Base-by-base conservation (phyloP, 2,113 vertebrate species). In the Tetrao urogallus region DNA sequence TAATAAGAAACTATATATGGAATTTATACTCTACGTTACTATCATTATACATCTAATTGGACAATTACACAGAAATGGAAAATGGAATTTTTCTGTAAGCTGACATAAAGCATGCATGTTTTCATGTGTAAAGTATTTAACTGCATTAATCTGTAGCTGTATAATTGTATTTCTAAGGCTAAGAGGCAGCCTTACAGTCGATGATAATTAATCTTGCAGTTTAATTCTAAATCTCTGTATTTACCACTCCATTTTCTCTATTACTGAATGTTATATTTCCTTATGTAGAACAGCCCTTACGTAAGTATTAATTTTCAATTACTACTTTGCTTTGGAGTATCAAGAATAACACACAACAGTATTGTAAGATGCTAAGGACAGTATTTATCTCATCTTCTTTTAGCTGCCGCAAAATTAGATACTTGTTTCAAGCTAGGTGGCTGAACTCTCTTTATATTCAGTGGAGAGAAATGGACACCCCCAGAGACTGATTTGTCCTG, bases 401-500 rank as follows among this genome's bases (percentile, higher is more conserved):
- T 66, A 54, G 22, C 52, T 61, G 18, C 9, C 30, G 52, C 61
- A 82, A 90, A 76, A 82, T 58, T 66, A 20, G 9, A 10, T 60
- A 32, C 24, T 65, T 82, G 11, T 3, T 84, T 22, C 78, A 79
- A 79, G 45, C 36, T 48, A 82, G 48, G 57, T 79, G 28, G 17
- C 70, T 71, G 32, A 25, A 43, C 28, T 36, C 20, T 82, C 40
- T 90, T 90, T 92, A 73, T 79, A 89, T 85, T 94, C 93, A 76
- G 48, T 45, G 24, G 54, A 94, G 85, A 95, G 82, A 66, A 89
- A 88, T 73, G 48, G n/a, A 18, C 14, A 88, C 85, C 76, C 85
- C 95, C 71, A 54, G 82, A 96, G 93, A 95, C 82, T 76, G 90
- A 94, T 94, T 94, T 91, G 85, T 95, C 56, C 88, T 88, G 85